A percentile compares a stretch with the other conserved stretches of the same genome.
These are phyloP conservation scores for Procavia capensis DNA, from an alignment of 2,113 vertebrate genomes.

Conservation along the genomic window DNA sequence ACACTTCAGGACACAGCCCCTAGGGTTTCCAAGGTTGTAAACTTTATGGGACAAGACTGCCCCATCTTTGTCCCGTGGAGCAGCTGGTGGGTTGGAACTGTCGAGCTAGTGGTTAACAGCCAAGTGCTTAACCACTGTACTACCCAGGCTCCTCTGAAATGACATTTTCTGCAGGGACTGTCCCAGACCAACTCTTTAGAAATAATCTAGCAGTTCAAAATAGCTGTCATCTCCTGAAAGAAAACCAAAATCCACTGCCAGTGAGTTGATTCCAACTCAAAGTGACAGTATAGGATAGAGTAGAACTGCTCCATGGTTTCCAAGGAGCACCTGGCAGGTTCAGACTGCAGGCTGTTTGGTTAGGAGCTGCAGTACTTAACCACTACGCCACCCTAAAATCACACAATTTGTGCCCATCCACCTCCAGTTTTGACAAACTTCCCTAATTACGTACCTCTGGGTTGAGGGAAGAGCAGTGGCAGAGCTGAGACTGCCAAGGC, in stretches of 20 bases:
- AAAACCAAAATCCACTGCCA: too few species aligned
- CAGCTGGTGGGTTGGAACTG: not conserved
- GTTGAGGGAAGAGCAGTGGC: not conserved
- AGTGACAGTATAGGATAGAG: too few species aligned
- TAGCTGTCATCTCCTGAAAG: not conserved
- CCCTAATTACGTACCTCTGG: not conserved
- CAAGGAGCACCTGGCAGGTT: too few species aligned
- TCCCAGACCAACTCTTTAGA: too few species aligned
- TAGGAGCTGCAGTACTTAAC: too few species aligned
- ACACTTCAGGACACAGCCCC: not conserved
- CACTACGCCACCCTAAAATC: too few species aligned
- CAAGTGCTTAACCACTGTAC: not conserved
- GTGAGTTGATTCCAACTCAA: too few species aligned
- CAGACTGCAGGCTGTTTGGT: too few species aligned
- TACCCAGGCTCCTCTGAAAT: not conserved
- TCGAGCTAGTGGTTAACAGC: not conserved
- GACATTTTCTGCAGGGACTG: fast-evolving
- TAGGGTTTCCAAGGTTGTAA: not conserved
- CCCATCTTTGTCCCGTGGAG: not conserved
- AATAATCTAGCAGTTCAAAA: not conserved
- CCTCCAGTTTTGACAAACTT: not conserved
- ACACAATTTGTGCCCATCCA: not conserved
- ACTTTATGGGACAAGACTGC: not conserved
- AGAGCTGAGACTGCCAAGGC: not conserved
- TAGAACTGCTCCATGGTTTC: too few species aligned